phyloP scores from a whole-genome alignment of 2,888 invertebrate genomes.

The Alitta virens region DNA sequence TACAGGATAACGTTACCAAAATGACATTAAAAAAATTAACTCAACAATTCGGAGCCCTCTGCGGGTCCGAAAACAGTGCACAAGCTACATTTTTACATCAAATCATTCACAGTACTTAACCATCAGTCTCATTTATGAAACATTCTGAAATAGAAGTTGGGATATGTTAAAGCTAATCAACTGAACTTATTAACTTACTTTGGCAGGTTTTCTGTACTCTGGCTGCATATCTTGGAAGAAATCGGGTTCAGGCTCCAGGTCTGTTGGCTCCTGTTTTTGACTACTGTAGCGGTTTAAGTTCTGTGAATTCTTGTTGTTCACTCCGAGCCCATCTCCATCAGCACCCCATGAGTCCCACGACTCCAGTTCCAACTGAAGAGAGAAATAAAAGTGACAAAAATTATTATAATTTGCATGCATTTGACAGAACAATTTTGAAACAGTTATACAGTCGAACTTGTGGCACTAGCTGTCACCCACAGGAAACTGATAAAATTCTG shows the following conservation, averaged over 20 bases:
- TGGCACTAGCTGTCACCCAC: too few relatives aligned
- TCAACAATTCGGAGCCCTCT: too few relatives aligned
- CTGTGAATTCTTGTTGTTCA: conserved; percentile 11
- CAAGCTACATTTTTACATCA: too few relatives aligned
- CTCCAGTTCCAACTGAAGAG: conserved; percentile 34
- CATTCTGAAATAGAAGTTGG: too few relatives aligned
- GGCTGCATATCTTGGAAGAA: conserved; percentile 48
- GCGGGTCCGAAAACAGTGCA: too few relatives aligned
- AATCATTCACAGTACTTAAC: too few relatives aligned
- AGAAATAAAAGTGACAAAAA: not conserved
- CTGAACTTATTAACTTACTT: conserved; percentile 37
- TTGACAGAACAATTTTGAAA: not conserved
- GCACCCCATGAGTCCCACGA: conserved; percentile 48
- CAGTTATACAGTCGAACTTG: too few relatives aligned
- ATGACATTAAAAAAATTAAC: too few relatives aligned
- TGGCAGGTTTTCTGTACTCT: conserved; percentile 38
- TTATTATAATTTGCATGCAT: not conserved
- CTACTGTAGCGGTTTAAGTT: conserved; percentile 6
- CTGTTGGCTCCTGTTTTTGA: conserved; percentile 14
- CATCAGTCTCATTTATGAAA: too few relatives aligned
- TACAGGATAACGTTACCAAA: too few relatives aligned
- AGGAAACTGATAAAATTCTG: too few relatives aligned
- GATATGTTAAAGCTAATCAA: too few relatives aligned
- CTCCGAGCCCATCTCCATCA: conserved; percentile 19
- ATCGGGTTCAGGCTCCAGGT: conserved; percentile 40